phyloP scores from a whole-genome alignment of 2,113 vertebrate species.

The Neoarius graeffei region DNA sequence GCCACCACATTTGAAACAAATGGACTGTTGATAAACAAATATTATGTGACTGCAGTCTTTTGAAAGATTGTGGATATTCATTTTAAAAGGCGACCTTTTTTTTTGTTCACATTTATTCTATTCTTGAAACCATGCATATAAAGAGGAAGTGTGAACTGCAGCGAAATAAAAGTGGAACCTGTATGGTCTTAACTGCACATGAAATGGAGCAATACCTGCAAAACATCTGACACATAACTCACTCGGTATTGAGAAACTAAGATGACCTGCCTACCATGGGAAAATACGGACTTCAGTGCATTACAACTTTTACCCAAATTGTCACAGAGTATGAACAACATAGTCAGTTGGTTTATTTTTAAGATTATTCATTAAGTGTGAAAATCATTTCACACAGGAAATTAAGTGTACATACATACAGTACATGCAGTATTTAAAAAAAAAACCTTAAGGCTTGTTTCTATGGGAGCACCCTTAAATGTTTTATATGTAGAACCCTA shows the following conservation, averaged over 20 bases:
- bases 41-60: background rate
- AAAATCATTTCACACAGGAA: constrained; percentile 7
- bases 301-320: background rate
- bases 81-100: background rate
- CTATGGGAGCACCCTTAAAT: background rate
- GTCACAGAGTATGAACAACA: background rate
- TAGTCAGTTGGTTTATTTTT: constrained; percentile 12
- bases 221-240: background rate
- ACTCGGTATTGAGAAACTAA: constrained; percentile 18
- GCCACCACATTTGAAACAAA: constrained; percentile 38
- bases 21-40: constrained; percentile 43
- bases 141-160: constrained; percentile 31
- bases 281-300: background rate
- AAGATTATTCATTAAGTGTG: too few species aligned
- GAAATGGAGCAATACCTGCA: constrained; percentile 31
- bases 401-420: background rate
- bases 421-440: too few species aligned
- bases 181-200: background rate
- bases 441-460: background rate
- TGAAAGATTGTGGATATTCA: background rate
- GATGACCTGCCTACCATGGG: background rate
- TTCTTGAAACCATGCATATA: constrained; percentile 15
- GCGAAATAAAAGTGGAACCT: constrained; percentile 18
- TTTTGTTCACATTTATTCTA: constrained; percentile 11
- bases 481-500: background rate